These are phyloP conservation scores for Noturus placidus DNA, from an alignment of 2,113 vertebrate genomes.

Conservation along the genomic window DNA sequence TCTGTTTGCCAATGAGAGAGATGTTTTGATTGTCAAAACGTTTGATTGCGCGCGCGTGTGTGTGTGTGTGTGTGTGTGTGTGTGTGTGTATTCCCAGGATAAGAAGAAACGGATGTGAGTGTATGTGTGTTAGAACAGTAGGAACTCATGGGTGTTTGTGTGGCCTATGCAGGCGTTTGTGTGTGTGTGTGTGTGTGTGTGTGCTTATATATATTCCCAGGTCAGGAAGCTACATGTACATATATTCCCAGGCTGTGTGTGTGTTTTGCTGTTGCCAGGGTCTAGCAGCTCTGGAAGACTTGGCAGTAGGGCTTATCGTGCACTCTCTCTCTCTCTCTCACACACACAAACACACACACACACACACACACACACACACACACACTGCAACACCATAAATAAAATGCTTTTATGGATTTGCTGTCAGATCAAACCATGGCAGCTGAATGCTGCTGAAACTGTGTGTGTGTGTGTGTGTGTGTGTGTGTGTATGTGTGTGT, in stretches of 20 bases:
- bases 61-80: not conserved
- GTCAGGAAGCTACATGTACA: not conserved
- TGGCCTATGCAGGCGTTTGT: conserved; percentile 9
- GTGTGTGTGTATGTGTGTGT: conserved; percentile 19
- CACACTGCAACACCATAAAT: conserved; percentile 19
- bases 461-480: not conserved
- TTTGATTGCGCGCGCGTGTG: too few relatives aligned
- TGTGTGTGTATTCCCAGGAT: not conserved
- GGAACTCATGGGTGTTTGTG: not conserved
- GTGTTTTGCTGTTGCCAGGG: conserved; percentile 44
- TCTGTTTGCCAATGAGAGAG: not conserved
- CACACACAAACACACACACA: conserved; percentile 41
- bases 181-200: conserved; percentile 12
- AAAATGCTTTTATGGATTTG: conserved; percentile 22
- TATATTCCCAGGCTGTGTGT: conserved; percentile 26
- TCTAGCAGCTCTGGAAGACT: conserved; percentile 6
- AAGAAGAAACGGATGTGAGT: not conserved
- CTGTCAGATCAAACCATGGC: conserved; percentile 22
- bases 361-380: conserved; percentile 32
- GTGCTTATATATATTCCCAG: not conserved
- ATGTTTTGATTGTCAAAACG: not conserved
- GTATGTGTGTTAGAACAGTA: not conserved
- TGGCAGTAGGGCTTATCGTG: not conserved
- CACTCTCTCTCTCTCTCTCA: not conserved
- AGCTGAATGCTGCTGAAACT: not conserved